Base-by-base conservation (phyloP, 1,140 invertebrate species). In the Macrosteles quadrilineatus region DNA sequence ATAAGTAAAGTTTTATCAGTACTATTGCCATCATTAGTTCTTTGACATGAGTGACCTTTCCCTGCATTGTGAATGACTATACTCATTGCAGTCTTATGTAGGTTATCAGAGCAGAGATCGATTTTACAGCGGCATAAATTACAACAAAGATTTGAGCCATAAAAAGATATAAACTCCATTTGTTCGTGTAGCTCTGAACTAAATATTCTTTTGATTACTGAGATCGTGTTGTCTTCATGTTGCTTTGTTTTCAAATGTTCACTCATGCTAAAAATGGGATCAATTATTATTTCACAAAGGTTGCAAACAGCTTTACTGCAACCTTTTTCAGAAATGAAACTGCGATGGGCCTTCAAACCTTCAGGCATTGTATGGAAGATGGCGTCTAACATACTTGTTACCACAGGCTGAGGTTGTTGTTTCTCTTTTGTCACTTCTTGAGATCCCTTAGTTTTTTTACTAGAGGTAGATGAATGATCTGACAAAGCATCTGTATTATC, bases 151-250 rank as follows among this genome's bases (percentile, higher is more conserved):
- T 50, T 50, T 6, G 47, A 50, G 21, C 47, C 47, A 50, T 50
- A 50, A 50, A 50, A 50, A 11, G 47, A 50, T 9, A 50, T 50
- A 50, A 50, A 50, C n/a, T 50, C n/a, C 47, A 50, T 17, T 4
- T 50, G 14, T 11, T 50, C 47, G 21, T 50, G 47, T 19, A 50
- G n/a, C 14, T 50, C 21, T 3, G 21, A 17, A 19, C 4, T 17
- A 19, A 50, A 21, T 11, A 19, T 50, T 50, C 3, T n/a, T 50
- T 50, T 50, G 4, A 50, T 19, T 11, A 50, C 14, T 9, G 4
- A 11, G 21, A 50, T 50, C 3, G 47, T 50, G 14, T 50, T 50
- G n/a, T 50, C 47, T 50, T 50, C 47, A 21, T 50, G 47, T 19
- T 3, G 14, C n/a, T 50, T 50, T 17, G 47, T 50, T 19, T 50